Evolutionary conservation across 2,888 invertebrate genomes (phyloP), one percentile per base, ranked within the genome.

Genomic region (Coremacera marginata): DNA sequence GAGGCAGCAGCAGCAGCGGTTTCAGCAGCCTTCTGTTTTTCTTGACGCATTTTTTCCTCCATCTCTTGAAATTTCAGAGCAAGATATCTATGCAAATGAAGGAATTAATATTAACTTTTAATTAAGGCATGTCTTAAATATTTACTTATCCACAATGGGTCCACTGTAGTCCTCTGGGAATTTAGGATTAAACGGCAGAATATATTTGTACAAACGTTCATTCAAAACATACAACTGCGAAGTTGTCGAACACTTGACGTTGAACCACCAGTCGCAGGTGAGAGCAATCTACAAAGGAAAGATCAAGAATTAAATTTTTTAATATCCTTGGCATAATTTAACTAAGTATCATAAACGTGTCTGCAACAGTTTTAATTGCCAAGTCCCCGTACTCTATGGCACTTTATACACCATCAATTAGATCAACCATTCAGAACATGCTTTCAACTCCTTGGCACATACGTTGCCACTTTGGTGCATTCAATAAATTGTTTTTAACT

Each of bases 221-320:
- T 96, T 96, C 5, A 96, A 90, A 3, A 96, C 96, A 88, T 96
- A 96, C 0, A 95, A 91, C 87, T 96, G 96, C 0, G 95, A 90
- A 0, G 96, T 96, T 16, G 94, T 92, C 34, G 94, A 92, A 87
- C 96, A 96, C 84, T 94, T 94, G 0, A 96, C 96, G 87, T 96
- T 96, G 89, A 95, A 96, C 96, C 96, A 96, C 96, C 96, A 96
- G 88, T 96, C 96, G 85, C 96, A 96, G 0, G 96, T 96, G 62
- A 96, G 90, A 0, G 94, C 95, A 16, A 95, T 95, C 89, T 89
- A 76, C 77, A 74, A 34, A 52, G 25, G 14, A 52, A 49, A 37
- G 63, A 25, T 14, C 3, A n/a, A 34, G 31, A 31, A 34, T 31
- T 44, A 19, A 49, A 44, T 22, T 44, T 44, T 44, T 37, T 37